Evolutionary conservation across 2,113 vertebrate genomes (phyloP).

Genomic region (Ammospiza nelsoni): DNA sequence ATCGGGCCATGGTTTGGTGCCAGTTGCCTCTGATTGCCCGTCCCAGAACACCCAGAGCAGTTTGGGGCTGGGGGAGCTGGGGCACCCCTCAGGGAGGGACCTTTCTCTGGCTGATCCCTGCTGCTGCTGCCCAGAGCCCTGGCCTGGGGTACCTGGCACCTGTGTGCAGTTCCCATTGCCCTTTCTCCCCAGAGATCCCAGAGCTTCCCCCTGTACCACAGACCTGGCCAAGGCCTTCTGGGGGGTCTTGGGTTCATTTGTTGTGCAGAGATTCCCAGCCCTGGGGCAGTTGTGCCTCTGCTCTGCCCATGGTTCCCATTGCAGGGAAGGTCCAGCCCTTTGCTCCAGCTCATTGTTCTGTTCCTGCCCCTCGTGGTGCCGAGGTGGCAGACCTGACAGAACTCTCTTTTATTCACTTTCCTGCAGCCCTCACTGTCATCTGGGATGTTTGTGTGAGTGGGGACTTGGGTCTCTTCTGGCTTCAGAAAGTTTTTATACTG

Average conservation of each 20-base stretch:
- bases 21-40: not conserved
- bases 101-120: not conserved
- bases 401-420: not conserved
- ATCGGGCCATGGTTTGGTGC: not conserved
- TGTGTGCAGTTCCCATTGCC: rapidly evolving
- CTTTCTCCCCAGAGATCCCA: not conserved
- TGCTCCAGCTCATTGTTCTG: no score
- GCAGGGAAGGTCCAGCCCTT: no score
- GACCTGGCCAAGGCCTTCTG: not conserved
- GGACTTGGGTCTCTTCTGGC: not conserved
- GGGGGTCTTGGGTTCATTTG: not conserved
- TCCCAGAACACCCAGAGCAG: not conserved
- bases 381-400: not conserved
- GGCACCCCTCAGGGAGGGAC: not conserved
- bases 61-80: not conserved
- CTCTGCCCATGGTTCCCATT: no score
- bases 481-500: not conserved
- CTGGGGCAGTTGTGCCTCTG: no score
- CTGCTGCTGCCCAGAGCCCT: not conserved
- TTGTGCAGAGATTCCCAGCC: no score
- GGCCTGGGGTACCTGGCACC: not conserved
- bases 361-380: no score
- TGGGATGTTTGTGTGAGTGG: not conserved
- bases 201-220: not conserved
- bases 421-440: rapidly evolving